phyloP scores from a whole-genome alignment of 2,797 vertebrate genomes.

The Periophthalmus magnuspinnatus region DNA sequence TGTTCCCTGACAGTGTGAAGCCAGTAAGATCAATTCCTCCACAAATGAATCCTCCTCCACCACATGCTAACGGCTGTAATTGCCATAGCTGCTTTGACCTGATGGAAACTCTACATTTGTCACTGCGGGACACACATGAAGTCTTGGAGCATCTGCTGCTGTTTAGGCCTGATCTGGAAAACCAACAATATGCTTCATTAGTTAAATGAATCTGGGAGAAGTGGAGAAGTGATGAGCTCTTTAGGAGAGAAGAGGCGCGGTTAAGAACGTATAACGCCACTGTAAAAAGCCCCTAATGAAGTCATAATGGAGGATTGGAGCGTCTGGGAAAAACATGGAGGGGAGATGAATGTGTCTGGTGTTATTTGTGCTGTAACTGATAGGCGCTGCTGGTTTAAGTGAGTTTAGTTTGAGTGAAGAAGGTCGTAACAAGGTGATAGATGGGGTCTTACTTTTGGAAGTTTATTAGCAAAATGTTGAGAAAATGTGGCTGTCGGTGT shows the following conservation, averaged over 20 bases:
- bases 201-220: conserved; percentile 34
- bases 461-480: neutral
- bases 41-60: conserved; percentile 21
- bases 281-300: conserved; percentile 29
- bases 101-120: conserved; percentile 19
- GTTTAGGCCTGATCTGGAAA: conserved; percentile 19
- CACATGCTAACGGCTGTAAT: conserved; percentile 19
- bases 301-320: conserved; percentile 23
- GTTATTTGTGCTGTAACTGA: conserved; percentile 32
- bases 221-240: conserved; percentile 31
- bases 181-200: conserved; percentile 23
- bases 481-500: neutral
- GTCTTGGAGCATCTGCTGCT: conserved; percentile 13
- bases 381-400: neutral
- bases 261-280: conserved; percentile 23
- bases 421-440: neutral
- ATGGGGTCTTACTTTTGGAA: neutral
- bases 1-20: neutral
- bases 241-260: conserved; percentile 23
- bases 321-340: conserved; percentile 17
- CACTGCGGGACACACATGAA: conserved; percentile 17
- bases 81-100: conserved; percentile 20
- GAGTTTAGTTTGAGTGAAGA: neutral
- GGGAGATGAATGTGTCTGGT: conserved; percentile 31
- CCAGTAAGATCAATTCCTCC: conserved; percentile 7